Conservation (phyloP, 2,797 vertebrate genomes). For the Mormyrops boulengeri region DNA sequence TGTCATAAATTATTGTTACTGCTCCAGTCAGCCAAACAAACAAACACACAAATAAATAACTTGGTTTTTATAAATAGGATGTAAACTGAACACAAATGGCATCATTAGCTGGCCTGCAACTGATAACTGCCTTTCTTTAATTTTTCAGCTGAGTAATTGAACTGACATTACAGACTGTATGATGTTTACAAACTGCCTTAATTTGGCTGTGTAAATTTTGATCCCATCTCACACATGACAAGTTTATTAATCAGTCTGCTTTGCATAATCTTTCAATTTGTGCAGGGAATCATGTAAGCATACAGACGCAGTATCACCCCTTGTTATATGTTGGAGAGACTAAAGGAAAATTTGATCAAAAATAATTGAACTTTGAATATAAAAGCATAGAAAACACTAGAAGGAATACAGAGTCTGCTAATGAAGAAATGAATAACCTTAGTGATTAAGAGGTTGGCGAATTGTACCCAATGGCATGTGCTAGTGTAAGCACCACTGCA, state of each 20-base stretch:
- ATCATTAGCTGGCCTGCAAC: constrained; percentile 46
- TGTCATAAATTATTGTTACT: constrained; percentile 42
- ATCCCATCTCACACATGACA: background rate
- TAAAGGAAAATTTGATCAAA: background rate
- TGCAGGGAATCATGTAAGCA: background rate
- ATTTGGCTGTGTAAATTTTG: constrained; percentile 10
- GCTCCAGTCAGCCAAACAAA: constrained; percentile 17
- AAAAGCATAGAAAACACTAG: background rate
- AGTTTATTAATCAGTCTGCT: constrained; percentile 3
- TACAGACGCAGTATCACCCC: background rate
- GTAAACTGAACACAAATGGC: constrained; percentile 15
- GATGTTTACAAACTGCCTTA: background rate
- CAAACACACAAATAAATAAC: constrained; percentile 10
- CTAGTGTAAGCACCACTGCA: background rate
- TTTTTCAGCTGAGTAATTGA: constrained; percentile 11
- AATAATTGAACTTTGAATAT: background rate
- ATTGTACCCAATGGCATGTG: background rate
- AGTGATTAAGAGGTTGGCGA: background rate
- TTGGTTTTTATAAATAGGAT: constrained; percentile 43
- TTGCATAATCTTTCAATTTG: background rate
- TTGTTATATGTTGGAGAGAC: background rate
- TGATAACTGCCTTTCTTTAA: background rate
- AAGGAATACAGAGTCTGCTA: background rate
- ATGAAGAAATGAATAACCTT: background rate
- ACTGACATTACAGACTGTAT: background rate